Percentiles rank a stretch among this genome's conserved stretches.
Conservation (phyloP, 2,888 invertebrate species). For the Amphipyra tragopoginis region DNA sequence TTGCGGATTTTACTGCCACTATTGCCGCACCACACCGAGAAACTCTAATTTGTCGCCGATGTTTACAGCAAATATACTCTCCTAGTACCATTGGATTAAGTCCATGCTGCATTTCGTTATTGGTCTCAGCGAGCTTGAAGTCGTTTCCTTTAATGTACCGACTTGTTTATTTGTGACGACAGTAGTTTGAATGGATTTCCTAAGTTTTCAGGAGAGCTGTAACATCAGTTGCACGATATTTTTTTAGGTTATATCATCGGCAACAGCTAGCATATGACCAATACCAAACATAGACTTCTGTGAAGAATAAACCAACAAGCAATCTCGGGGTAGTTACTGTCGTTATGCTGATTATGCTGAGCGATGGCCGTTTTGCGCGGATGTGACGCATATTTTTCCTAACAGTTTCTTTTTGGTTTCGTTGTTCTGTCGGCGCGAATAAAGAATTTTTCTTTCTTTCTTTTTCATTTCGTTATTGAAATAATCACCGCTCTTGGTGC, state of each 20-base stretch:
- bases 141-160: constrained; percentile 59
- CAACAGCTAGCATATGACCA: no score
- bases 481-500: not conserved
- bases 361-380: no score
- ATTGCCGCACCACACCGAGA: constrained; percentile 47
- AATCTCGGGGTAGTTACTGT: not conserved
- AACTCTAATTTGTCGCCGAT: constrained; percentile 64
- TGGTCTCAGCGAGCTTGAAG: constrained; percentile 33
- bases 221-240: no score
- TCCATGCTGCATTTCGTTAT: constrained; percentile 37
- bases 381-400: no score
- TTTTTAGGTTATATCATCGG: no score
- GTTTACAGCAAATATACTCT: constrained; percentile 59
- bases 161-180: constrained; percentile 44
- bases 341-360: no score
- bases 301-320: no score
- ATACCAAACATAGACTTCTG: no score
- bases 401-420: no score
- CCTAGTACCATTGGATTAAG: constrained; percentile 43
- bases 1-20: constrained; percentile 66
- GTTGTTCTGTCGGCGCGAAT: no score
- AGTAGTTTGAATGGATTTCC: constrained; percentile 22
- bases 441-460: no score
- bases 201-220: constrained; percentile 9
- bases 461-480: not conserved